These are phyloP conservation scores for Matsumurasca onukii DNA, from an alignment of 1,140 invertebrate genomes.

Conservation along the genomic window DNA sequence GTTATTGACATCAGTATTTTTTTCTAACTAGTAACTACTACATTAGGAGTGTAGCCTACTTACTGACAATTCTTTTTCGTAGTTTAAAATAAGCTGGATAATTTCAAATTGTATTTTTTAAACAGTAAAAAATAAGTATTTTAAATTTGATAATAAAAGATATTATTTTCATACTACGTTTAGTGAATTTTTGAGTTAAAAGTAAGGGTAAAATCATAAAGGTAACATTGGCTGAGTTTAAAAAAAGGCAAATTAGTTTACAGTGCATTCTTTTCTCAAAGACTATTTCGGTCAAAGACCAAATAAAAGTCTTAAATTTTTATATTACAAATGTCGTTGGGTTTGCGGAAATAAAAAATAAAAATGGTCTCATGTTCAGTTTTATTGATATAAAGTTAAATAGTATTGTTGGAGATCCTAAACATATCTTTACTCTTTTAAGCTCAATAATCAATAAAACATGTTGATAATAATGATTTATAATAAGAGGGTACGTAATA, in stretches of 20 bases:
- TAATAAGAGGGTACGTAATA: background rate
- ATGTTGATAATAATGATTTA: background rate
- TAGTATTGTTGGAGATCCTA: background rate
- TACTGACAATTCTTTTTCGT: background rate
- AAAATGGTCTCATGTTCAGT: background rate
- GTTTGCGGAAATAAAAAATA: background rate
- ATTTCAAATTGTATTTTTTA: background rate
- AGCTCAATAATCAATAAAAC: background rate
- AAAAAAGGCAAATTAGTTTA: background rate
- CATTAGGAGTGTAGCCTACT: background rate
- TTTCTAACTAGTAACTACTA: background rate
- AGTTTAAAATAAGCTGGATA: background rate
- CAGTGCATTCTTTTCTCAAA: background rate
- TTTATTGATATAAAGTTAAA: background rate
- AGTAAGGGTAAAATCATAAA: background rate
- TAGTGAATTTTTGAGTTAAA: background rate
- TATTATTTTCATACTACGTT: background rate
- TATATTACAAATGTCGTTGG: background rate
- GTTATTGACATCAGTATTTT: background rate
- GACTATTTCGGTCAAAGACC: background rate
- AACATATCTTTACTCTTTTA: background rate
- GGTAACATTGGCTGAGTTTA: background rate
- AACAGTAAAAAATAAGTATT: background rate
- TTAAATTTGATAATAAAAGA: background rate
- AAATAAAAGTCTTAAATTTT: background rate